Evolutionary conservation across 1,140 invertebrate species (phyloP).

Genomic region (Sycophila sp.): DNA sequence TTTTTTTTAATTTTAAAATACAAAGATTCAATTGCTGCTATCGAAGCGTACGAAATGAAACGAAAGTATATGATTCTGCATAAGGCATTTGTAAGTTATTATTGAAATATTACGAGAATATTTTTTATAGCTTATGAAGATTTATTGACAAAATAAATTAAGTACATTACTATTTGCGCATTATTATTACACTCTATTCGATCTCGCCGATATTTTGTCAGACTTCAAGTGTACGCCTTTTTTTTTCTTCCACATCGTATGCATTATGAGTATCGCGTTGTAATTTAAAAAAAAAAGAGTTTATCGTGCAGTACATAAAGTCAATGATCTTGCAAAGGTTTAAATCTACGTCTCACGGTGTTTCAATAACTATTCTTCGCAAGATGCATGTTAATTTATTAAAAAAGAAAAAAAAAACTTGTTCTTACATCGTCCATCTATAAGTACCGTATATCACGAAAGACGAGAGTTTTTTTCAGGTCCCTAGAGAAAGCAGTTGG

Average conservation of each 20-base stretch:
- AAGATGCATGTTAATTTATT: neutral
- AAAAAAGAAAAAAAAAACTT: no score
- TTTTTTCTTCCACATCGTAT: no score
- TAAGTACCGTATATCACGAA: constrained; percentile 27
- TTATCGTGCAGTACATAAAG: constrained; percentile 14
- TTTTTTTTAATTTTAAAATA: neutral
- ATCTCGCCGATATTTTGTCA: constrained; percentile 19
- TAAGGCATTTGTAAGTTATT: neutral
- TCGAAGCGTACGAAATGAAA: neutral
- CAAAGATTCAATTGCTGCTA: constrained; percentile 8
- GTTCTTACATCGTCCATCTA: constrained; percentile 11
- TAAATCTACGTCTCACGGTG: neutral
- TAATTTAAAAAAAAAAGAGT: no score
- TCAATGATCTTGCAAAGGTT: constrained; percentile 7
- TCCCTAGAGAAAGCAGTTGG: constrained; percentile 9
- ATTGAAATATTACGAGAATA: constrained; percentile 37
- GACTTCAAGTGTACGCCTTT: constrained; percentile 20
- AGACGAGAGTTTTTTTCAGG: constrained; percentile 24
- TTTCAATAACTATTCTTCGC: neutral
- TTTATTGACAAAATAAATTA: constrained; percentile 33
- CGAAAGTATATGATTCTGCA: neutral
- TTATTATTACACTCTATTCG: constrained; percentile 14
- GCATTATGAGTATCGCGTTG: neutral
- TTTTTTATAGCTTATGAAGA: constrained; percentile 12
- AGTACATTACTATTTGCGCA: constrained; percentile 15